Base-by-base conservation (phyloP, 2,888 invertebrate species). In the Pharmacophagus antenor region DNA sequence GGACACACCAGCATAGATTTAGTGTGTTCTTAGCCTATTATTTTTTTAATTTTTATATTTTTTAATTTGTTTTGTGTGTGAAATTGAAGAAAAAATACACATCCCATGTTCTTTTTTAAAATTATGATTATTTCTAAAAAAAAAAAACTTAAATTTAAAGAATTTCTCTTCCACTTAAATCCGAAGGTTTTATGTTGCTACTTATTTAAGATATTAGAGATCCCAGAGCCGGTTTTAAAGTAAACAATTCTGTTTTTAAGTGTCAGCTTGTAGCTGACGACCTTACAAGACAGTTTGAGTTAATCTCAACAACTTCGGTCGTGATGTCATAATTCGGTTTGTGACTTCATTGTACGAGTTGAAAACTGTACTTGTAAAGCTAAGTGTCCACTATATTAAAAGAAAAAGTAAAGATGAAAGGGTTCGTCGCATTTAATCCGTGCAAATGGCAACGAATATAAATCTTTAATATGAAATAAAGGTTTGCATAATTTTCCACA, bases 1-100 rank as follows among this genome's bases (percentile, higher is more conserved):
- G 83, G 84, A 79, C 83, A 22, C 15, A 47, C 22, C 12, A 44
- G 63, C 66, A 67, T 63, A 56, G 64, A 3, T n/a, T 37, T 17
- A 7, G 12, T 52, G 7, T 22, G 17, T 42, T 50, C 6, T 27
- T 27, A 10, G 27, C 18, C 18, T 18, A 44, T n/a, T 17, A 41
- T 41, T 41, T n/a, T 46, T 47, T 47, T 22, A 46, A 18, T 44
- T 10, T 22, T 15, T 47, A 8, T 8, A 22, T 20, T 10, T 8
- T 47, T 22, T 22, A 20, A 20, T 47, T 41, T 42, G n/a, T 37
- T 37, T n/a, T 5, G n/a, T 37, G n/a, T 37, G n/a, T 37, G 0
- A n/a, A 37, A 37, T 37, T 2, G 6, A n/a, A n/a, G n/a, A n/a
- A 37, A 37, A 37, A n/a, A n/a, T n/a, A n/a, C n/a, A n/a, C n/a